A percentile compares a stretch with the other conserved stretches of the same genome.
Evolutionary conservation across 2,888 invertebrate species (phyloP).

Genomic region (Drosophila maculinotata): DNA sequence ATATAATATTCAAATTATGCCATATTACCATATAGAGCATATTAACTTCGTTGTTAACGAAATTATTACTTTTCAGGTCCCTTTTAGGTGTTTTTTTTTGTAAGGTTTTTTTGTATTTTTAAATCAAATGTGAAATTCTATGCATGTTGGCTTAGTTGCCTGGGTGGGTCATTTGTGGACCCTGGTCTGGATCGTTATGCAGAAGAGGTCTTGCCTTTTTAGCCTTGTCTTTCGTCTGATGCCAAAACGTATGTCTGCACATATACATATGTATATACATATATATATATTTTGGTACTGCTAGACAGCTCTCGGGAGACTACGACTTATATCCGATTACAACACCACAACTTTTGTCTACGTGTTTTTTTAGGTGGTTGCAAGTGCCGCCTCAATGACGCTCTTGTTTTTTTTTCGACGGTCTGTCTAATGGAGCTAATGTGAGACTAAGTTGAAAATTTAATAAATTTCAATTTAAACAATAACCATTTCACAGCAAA

Average conservation of each 20-base stretch:
- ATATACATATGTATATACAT: neutral
- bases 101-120: slow-evolving; percentile 27
- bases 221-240: slow-evolving; percentile 43
- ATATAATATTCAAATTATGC: no score
- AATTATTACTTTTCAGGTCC: neutral
- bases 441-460: slow-evolving; percentile 44
- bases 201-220: slow-evolving; percentile 31
- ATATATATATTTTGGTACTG: slow-evolving; percentile 14
- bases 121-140: slow-evolving; percentile 71
- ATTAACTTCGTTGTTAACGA: slow-evolving; percentile 14
- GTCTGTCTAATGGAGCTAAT: slow-evolving; percentile 57
- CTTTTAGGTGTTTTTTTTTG: slow-evolving; percentile 24
- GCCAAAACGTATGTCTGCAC: slow-evolving; percentile 13
- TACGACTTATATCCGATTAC: slow-evolving; percentile 76
- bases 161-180: slow-evolving; percentile 2
- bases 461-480: slow-evolving; percentile 45
- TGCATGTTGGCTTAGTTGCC: slow-evolving; percentile 59
- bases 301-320: slow-evolving; percentile 58
- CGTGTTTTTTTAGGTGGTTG: slow-evolving; percentile 46
- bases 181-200: slow-evolving; percentile 6
- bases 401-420: slow-evolving; percentile 15
- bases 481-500: slow-evolving; percentile 22
- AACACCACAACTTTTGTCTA: slow-evolving; percentile 66
- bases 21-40: no score
- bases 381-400: slow-evolving; percentile 11